Conservation (phyloP, 2,888 invertebrate genomes). For the Drosophila ezoana region DNA sequence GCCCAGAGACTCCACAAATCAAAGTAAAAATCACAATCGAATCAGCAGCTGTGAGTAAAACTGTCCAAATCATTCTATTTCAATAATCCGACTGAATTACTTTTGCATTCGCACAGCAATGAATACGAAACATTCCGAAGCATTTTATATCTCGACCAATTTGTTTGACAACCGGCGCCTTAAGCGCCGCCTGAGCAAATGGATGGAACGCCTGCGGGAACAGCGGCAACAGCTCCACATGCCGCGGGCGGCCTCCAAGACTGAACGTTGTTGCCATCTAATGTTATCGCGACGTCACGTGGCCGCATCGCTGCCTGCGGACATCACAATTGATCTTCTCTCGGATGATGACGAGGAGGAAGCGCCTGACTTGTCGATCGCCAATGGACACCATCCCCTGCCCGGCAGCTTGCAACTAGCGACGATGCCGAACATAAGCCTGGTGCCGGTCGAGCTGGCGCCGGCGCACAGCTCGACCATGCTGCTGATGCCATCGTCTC, state of each 20-base stretch:
- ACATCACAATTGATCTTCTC: constrained; percentile 81
- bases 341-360: constrained; percentile 75
- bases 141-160: constrained; percentile 80
- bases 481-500: constrained; percentile 37
- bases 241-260: constrained; percentile 51
- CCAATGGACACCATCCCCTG: constrained; percentile 13
- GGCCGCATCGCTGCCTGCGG: constrained; percentile 62
- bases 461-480: constrained; percentile 43
- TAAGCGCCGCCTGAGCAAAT: constrained; percentile 73
- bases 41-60: constrained; percentile 28
- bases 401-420: constrained; percentile 55
- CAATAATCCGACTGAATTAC: background rate
- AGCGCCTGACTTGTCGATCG: background rate
- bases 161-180: constrained; percentile 82
- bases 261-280: constrained; percentile 46
- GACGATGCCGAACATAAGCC: constrained; percentile 63
- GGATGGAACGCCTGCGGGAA: constrained; percentile 66
- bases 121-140: constrained; percentile 82
- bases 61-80: too few species aligned
- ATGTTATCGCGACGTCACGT: constrained; percentile 56
- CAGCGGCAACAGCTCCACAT: constrained; percentile 39
- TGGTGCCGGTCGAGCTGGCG: constrained; percentile 51
- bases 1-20: constrained; percentile 4
- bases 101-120: constrained; percentile 42
- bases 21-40: constrained; percentile 4